These are phyloP conservation scores for Homarus americanus DNA, from an alignment of 1,140 invertebrate genomes.

Conservation along the genomic window DNA sequence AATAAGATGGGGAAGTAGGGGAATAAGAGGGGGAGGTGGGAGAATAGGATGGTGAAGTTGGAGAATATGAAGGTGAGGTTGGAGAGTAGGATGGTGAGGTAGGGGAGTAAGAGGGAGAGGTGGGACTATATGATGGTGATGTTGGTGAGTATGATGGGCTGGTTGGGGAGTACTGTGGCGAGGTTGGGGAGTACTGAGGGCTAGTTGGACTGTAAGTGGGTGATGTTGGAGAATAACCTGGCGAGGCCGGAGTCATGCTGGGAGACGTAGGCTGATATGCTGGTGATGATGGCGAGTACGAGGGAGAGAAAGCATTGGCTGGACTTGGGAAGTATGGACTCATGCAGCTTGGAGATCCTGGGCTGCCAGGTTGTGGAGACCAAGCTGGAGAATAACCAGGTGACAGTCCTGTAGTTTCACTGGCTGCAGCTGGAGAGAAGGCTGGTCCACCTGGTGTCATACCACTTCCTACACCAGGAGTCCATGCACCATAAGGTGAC, in stretches of 20 bases:
- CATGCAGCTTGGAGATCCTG: constrained; percentile 86
- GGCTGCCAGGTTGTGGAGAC: constrained; percentile 88
- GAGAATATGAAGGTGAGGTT: constrained; percentile 88
- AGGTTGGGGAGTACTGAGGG: constrained; percentile 89
- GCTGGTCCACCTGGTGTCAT: constrained; percentile 98
- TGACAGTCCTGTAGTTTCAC: constrained; percentile 92
- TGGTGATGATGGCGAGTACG: constrained; percentile 86
- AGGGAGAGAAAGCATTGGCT: constrained; percentile 84
- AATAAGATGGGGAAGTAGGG: constrained; percentile 88
- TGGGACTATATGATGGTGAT: constrained; percentile 84
- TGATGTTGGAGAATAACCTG: constrained; percentile 85
- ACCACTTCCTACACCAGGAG: constrained; percentile 90
- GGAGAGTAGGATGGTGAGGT: constrained; percentile 81
- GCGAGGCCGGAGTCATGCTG: constrained; percentile 86
- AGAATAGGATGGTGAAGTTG: constrained; percentile 87
- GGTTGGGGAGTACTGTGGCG: constrained; percentile 85
- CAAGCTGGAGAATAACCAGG: constrained; percentile 88
- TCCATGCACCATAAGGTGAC: constrained; percentile 88
- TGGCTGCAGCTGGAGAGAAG: constrained; percentile 96
- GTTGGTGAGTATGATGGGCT: constrained; percentile 86
- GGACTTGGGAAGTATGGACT: constrained; percentile 89
- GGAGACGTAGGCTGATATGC: constrained; percentile 93
- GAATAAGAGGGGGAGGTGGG: constrained; percentile 80
- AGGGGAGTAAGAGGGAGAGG: constrained; percentile 85
- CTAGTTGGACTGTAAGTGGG: constrained; percentile 91